These are phyloP conservation scores for Bradypodion pumilum DNA, from an alignment of 2,797 vertebrate genomes.

Conservation along the genomic window DNA sequence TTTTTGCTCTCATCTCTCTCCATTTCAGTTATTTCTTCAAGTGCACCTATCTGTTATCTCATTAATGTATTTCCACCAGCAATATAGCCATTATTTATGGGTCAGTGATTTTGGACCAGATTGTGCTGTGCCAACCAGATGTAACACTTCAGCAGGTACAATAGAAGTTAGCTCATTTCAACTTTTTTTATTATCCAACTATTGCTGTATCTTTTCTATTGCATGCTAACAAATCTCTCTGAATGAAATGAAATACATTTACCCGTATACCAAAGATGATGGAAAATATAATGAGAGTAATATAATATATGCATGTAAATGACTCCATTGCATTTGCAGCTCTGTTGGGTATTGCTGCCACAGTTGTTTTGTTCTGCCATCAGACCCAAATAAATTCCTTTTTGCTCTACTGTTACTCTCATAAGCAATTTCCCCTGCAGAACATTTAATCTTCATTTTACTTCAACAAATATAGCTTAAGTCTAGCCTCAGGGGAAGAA, in stretches of 20 bases:
- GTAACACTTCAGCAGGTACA: neutral
- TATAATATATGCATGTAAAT: slow-evolving; percentile 33
- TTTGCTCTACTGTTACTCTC: slow-evolving; percentile 1
- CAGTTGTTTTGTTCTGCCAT: slow-evolving; percentile 45
- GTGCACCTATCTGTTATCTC: neutral
- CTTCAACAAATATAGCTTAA: slow-evolving; percentile 34
- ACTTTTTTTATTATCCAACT: slow-evolving; percentile 29
- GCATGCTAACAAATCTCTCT: slow-evolving; percentile 12
- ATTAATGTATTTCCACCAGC: neutral
- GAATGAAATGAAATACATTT: slow-evolving; percentile 37
- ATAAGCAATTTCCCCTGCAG: slow-evolving; percentile 37
- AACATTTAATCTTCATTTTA: slow-evolving; percentile 36
- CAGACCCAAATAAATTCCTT: slow-evolving; percentile 31
- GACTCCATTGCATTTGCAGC: slow-evolving; percentile 3
- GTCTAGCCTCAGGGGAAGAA: slow-evolving; percentile 28
- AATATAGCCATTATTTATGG: neutral
- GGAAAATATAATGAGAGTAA: slow-evolving; percentile 43
- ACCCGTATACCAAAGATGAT: slow-evolving; percentile 21
- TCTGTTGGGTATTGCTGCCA: slow-evolving; percentile 11
- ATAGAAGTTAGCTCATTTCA: slow-evolving; percentile 15
- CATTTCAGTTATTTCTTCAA: neutral
- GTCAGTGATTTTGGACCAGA: neutral
- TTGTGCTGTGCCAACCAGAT: neutral
- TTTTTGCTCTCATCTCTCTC: neutral
- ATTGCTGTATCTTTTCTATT: slow-evolving; percentile 12